Evolutionary conservation across 1,140 invertebrate genomes (phyloP).

Genomic region (Zaprionus taronus): DNA sequence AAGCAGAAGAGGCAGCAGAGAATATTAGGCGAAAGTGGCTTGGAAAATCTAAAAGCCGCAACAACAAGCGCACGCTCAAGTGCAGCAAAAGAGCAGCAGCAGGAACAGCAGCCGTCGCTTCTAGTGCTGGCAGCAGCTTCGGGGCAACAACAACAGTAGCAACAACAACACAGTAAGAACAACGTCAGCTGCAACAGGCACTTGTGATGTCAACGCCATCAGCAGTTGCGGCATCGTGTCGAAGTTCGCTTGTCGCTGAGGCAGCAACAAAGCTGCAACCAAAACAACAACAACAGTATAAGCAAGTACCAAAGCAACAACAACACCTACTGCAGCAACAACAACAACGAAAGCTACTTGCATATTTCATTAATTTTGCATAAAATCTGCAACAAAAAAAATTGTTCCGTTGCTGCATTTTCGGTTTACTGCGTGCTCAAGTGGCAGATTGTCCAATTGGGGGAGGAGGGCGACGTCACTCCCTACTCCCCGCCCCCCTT

Average conservation of each 20-base stretch:
- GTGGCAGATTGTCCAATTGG: slow-evolving; percentile 64
- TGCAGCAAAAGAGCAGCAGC: slow-evolving; percentile 42
- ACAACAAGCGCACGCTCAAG: slow-evolving; percentile 53
- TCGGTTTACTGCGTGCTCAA: slow-evolving; percentile 72
- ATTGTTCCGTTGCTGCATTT: slow-evolving; percentile 37
- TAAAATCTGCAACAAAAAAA: slow-evolving; percentile 62
- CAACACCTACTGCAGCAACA: slow-evolving; percentile 13
- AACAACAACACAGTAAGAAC: slow-evolving; percentile 20
- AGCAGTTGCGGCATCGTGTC: slow-evolving; percentile 50
- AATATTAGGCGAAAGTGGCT: slow-evolving; percentile 79
- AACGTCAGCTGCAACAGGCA: slow-evolving; percentile 31
- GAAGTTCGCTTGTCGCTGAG: slow-evolving; percentile 45
- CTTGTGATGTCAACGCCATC: slow-evolving; percentile 75
- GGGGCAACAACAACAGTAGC: slow-evolving; percentile 26
- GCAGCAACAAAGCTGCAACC: slow-evolving; percentile 6
- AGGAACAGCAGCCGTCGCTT: slow-evolving; percentile 11
- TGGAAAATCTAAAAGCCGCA: slow-evolving; percentile 76
- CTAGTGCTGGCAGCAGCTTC: slow-evolving; percentile 27
- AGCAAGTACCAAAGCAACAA: neutral
- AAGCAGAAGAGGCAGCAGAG: slow-evolving; percentile 54
- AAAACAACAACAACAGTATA: slow-evolving; percentile 1
- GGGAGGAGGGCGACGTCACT: neutral
- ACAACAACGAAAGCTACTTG: slow-evolving; percentile 38
- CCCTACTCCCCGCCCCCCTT: no score
- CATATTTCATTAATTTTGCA: slow-evolving; percentile 79